Evolutionary conservation across 1,140 invertebrate genomes (phyloP).

Genomic region (Eumeta japonica): DNA sequence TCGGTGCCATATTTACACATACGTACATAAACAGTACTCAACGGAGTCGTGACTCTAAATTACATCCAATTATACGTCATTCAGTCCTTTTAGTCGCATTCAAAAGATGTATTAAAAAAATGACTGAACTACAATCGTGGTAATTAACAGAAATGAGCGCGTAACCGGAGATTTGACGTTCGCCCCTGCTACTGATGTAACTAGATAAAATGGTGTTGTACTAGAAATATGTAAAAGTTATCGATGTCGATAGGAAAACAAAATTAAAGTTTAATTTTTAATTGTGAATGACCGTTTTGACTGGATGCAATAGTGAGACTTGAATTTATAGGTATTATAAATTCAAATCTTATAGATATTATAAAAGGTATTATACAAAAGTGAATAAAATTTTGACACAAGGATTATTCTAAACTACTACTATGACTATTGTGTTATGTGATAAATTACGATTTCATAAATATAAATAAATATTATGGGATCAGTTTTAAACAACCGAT

Average conservation of each 20-base stretch:
- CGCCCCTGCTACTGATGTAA: constrained; percentile 39
- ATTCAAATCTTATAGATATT: neutral
- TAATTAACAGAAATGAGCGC: constrained; percentile 49
- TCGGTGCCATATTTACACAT: too few species aligned
- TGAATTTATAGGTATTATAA: constrained; percentile 3
- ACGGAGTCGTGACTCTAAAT: constrained; percentile 47
- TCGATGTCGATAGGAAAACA: constrained; percentile 6
- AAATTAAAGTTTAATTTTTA: neutral
- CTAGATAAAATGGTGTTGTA: constrained; percentile 32
- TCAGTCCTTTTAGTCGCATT: constrained; percentile 46
- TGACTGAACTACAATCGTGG: constrained; percentile 38
- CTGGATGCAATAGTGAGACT: too few species aligned
- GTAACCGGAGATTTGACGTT: constrained; percentile 44
- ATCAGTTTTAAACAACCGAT: too few species aligned
- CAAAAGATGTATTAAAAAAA: constrained; percentile 34
- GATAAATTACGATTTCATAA: too few species aligned
- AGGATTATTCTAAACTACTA: too few species aligned
- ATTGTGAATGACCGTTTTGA: too few species aligned
- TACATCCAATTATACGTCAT: constrained; percentile 55
- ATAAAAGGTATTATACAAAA: too few species aligned
- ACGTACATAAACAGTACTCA: too few species aligned
- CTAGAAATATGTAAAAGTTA: constrained; percentile 12
- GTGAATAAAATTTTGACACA: too few species aligned
- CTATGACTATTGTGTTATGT: too few species aligned
- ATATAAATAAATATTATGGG: too few species aligned